Conservation (phyloP, 2,113 vertebrate genomes). For the Melanotaenia duboulayi region DNA sequence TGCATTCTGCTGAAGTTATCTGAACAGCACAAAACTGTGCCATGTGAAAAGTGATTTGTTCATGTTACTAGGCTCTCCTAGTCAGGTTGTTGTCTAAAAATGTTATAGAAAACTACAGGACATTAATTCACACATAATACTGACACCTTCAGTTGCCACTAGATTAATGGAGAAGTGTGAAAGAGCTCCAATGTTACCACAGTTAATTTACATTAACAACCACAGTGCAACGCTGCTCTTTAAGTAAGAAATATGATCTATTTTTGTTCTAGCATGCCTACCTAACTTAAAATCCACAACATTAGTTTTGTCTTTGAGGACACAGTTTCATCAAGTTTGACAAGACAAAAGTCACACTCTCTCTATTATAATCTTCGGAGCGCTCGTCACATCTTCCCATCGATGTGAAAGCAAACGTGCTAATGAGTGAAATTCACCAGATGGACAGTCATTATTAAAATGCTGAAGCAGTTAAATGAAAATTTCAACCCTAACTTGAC, state of each 20-base stretch:
- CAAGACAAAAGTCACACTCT: slow-evolving; percentile 73
- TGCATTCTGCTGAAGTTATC: no score
- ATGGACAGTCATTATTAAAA: slow-evolving; percentile 77
- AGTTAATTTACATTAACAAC: background rate
- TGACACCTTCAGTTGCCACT: background rate
- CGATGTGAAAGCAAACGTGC: slow-evolving; percentile 71
- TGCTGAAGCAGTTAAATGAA: slow-evolving; percentile 59
- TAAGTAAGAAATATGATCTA: background rate
- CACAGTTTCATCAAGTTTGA: slow-evolving; percentile 67
- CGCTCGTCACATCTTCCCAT: slow-evolving; percentile 62
- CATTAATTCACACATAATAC: background rate
- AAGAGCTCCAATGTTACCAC: background rate
- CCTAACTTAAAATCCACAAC: slow-evolving; percentile 33
- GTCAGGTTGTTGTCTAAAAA: no score
- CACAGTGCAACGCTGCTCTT: background rate
- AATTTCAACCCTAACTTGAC: slow-evolving; percentile 58
- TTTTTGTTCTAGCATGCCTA: slow-evolving; percentile 25
- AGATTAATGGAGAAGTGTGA: background rate
- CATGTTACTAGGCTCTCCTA: no score
- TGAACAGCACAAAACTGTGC: no score
- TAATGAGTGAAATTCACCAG: slow-evolving; percentile 80
- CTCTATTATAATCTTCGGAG: slow-evolving; percentile 66
- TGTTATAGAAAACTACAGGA: no score
- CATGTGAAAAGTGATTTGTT: no score
- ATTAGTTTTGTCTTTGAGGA: slow-evolving; percentile 50